Conservation (phyloP, 2,888 invertebrate species). For the Icerya purchasi region DNA sequence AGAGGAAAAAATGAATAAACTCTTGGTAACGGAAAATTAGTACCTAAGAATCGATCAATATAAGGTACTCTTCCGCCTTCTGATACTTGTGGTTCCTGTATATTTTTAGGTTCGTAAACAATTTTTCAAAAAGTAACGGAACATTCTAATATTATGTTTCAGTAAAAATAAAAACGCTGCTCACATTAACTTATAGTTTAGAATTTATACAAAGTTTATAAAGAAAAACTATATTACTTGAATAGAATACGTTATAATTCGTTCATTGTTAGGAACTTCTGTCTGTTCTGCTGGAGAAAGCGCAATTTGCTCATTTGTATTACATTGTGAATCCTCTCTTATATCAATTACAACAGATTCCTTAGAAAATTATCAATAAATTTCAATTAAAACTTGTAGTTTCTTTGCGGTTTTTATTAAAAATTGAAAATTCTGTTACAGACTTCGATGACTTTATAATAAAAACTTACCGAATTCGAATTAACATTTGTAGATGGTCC, state of each 20-base stretch:
- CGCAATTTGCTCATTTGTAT: too few species aligned
- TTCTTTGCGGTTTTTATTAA: too few species aligned
- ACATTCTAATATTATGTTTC: too few species aligned
- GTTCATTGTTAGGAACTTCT: background rate
- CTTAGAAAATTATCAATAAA: background rate
- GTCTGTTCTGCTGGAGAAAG: too few species aligned
- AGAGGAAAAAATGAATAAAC: background rate
- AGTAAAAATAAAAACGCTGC: too few species aligned
- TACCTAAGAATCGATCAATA: background rate
- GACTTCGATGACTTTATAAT: too few species aligned
- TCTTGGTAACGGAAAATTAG: background rate
- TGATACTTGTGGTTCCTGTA: background rate
- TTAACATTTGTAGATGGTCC: background rate
- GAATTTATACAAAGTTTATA: background rate
- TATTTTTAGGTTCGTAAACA: too few species aligned
- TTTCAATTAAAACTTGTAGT: too few species aligned
- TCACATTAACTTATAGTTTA: too few species aligned
- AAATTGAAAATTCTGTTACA: too few species aligned
- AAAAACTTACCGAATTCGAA: background rate
- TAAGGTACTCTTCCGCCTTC: background rate
- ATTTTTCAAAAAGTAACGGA: too few species aligned
- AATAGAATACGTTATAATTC: background rate
- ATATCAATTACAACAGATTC: background rate
- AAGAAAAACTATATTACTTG: background rate
- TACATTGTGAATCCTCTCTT: too few species aligned